Conservation (phyloP, 2,113 vertebrate genomes). For the Coracopsis vasa region DNA sequence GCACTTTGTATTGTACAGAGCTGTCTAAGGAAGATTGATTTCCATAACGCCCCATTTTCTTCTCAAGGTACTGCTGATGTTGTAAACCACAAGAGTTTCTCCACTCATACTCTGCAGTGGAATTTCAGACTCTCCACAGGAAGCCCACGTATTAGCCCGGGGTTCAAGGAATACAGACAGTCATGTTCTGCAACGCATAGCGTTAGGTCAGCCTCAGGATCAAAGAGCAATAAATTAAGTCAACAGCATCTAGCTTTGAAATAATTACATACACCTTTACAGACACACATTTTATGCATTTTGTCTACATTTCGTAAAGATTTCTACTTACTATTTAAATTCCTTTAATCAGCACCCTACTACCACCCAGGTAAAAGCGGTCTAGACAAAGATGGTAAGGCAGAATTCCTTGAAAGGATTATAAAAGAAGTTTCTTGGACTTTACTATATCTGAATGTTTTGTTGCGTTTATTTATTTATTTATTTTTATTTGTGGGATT, state of each 20-base stretch:
- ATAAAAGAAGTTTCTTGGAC: neutral
- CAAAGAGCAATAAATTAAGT: neutral
- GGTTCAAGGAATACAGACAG: neutral
- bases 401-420: neutral
- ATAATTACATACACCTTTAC: neutral
- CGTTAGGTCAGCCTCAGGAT: neutral
- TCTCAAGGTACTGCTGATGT: constrained; percentile 20
- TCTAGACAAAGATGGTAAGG: neutral
- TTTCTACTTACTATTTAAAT: neutral
- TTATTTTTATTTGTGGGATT: neutral
- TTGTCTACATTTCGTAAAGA: neutral
- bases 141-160: neutral
- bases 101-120: neutral
- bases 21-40: constrained; percentile 37
- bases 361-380: neutral
- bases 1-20: constrained; percentile 11
- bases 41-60: constrained; percentile 22
- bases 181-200: neutral
- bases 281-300: neutral
- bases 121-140: neutral
- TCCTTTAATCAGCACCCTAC: neutral
- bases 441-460: neutral
- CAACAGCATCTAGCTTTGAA: neutral
- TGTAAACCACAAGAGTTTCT: constrained; percentile 44
- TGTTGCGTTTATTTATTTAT: neutral